These are phyloP conservation scores for Entelurus aequoreus DNA, from an alignment of 2,113 vertebrate species.

Conservation along the genomic window DNA sequence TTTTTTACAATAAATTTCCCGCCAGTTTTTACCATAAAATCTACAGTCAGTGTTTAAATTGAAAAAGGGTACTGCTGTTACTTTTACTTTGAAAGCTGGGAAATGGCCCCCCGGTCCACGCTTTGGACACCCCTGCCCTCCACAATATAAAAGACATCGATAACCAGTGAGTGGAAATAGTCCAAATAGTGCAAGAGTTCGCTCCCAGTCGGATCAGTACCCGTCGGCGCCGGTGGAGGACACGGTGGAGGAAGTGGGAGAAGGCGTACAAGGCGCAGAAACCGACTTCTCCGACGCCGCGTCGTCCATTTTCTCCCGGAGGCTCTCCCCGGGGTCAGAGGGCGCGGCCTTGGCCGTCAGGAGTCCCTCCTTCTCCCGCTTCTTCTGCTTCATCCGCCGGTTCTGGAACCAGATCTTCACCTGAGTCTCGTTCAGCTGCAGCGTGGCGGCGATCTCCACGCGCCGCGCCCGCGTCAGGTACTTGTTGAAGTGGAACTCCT, in stretches of 20 bases:
- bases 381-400: slow-evolving; percentile 98
- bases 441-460: slow-evolving; percentile 92
- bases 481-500: slow-evolving; percentile 99
- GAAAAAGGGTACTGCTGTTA: too few relatives aligned
- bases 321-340: slow-evolving; percentile 71
- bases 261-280: slow-evolving; percentile 84
- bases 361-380: slow-evolving; percentile 92
- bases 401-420: slow-evolving; percentile 99
- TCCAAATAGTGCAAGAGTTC: slow-evolving; percentile 40
- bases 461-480: slow-evolving; percentile 91
- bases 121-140: neutral
- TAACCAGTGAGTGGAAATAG: slow-evolving; percentile 15
- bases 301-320: slow-evolving; percentile 84
- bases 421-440: slow-evolving; percentile 97
- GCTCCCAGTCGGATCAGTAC: slow-evolving; percentile 74
- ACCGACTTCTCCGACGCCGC: slow-evolving; percentile 85
- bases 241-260: slow-evolving; percentile 78
- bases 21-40: too few relatives aligned
- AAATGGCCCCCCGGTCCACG: too few relatives aligned
- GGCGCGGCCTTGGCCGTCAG: slow-evolving; percentile 77
- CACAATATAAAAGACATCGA: slow-evolving; percentile 33
- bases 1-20: too few relatives aligned
- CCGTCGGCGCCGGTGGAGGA: slow-evolving; percentile 77
- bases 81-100: too few relatives aligned
- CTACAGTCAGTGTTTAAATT: too few relatives aligned